phyloP scores from a whole-genome alignment of 2,888 invertebrate species.

The Tridacna gigas region DNA sequence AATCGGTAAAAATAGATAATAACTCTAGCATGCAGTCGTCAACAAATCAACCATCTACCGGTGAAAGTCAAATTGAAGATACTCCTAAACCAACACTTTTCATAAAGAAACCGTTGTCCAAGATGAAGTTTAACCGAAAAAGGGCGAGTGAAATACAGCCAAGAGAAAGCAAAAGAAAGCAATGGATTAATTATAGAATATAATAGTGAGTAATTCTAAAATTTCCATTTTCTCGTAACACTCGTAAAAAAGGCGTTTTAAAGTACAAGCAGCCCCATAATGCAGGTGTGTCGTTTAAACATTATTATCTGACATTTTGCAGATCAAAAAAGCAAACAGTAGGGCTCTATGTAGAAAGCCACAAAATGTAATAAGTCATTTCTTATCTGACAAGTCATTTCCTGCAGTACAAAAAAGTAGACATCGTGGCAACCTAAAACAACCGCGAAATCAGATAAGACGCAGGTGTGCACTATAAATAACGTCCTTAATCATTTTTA shows the following conservation, averaged over 20 bases:
- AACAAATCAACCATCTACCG: neutral
- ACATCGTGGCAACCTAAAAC: neutral
- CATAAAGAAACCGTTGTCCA: conserved; percentile 37
- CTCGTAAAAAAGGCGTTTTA: no score
- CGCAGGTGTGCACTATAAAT: neutral
- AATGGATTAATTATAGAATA: conserved; percentile 34
- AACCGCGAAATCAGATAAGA: neutral
- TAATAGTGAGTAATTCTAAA: neutral
- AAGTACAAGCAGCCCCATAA: no score
- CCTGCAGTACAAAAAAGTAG: neutral
- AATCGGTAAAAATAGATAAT: neutral
- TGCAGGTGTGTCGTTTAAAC: no score
- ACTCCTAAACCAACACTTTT: conserved; percentile 11
- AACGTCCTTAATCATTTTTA: neutral
- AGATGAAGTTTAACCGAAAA: conserved; percentile 24
- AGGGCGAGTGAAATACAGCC: neutral
- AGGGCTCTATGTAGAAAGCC: no score
- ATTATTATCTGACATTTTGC: no score
- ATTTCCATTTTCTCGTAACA: no score
- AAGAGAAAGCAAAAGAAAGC: neutral
- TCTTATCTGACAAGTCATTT: neutral
- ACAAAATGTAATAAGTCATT: neutral
- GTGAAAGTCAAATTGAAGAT: neutral
- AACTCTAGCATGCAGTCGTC: no score
- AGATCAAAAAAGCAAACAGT: no score